Conservation (phyloP, 2,888 invertebrate genomes). For the Frankliniella intonsa region DNA sequence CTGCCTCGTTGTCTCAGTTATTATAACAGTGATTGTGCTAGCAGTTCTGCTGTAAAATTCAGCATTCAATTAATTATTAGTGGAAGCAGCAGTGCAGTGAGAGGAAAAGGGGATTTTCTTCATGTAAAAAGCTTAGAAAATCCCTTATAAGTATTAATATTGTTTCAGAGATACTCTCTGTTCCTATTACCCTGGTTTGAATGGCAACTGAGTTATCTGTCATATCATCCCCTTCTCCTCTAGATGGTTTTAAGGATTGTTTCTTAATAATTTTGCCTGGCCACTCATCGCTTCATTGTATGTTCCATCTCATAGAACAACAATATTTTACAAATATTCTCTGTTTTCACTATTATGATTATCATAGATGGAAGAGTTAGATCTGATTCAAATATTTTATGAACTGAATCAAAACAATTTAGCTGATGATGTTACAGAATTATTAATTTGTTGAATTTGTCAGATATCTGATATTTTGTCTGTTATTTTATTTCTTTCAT, state of each 20-base stretch:
- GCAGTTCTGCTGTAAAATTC: conserved; percentile 10
- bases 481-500: not conserved
- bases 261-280: not conserved
- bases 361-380: not conserved
- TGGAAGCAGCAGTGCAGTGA: conserved; percentile 27
- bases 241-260: not conserved
- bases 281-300: no score
- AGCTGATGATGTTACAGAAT: not conserved
- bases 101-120: not conserved
- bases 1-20: conserved; percentile 73
- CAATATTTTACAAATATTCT: no score
- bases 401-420: not conserved
- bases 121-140: not conserved
- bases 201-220: not conserved
- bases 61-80: conserved; percentile 23
- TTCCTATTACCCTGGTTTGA: not conserved
- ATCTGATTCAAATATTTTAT: conserved; percentile 10
- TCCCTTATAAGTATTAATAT: no score
- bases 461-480: not conserved
- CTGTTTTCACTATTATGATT: no score
- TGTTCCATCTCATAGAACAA: no score
- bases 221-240: not conserved
- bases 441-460: not conserved
- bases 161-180: no score
- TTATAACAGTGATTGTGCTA: conserved; percentile 56